These are phyloP conservation scores for Sebastes schlegelii DNA, from an alignment of 2,113 vertebrate genomes.

Conservation along the genomic window DNA sequence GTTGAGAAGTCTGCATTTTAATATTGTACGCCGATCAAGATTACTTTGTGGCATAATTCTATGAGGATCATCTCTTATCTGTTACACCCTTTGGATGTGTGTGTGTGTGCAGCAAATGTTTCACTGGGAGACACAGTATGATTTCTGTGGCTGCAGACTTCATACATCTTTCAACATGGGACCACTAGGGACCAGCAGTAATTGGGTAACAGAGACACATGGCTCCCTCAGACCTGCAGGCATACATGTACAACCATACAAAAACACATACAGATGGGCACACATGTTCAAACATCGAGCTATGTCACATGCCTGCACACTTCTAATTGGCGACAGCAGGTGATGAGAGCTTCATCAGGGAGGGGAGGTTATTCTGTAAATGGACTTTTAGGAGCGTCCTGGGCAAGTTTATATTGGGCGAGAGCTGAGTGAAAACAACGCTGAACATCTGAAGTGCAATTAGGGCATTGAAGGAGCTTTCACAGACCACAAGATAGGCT, in stretches of 20 bases:
- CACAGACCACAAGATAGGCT: conserved; percentile 66
- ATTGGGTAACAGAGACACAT: conserved; percentile 58
- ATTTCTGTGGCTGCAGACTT: conserved; percentile 40
- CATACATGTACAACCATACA: conserved; percentile 14
- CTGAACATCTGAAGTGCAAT: conserved; percentile 70
- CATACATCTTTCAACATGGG: conserved; percentile 50
- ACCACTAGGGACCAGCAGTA: conserved; percentile 54
- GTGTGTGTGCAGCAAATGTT: conserved; percentile 22
- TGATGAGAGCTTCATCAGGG: conserved; percentile 30
- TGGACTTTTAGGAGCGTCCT: conserved; percentile 47
- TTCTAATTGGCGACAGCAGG: conserved; percentile 40
- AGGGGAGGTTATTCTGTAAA: conserved; percentile 34
- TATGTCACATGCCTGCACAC: conserved; percentile 36
- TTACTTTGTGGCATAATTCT: not conserved
- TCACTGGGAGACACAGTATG: conserved; percentile 15
- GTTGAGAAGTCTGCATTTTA: not conserved
- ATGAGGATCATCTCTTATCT: not conserved
- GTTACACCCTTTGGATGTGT: not conserved
- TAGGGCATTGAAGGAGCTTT: conserved; percentile 69
- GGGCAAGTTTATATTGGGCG: conserved; percentile 59
- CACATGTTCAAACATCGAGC: conserved; percentile 43
- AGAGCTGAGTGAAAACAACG: conserved; percentile 57
- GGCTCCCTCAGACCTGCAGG: conserved; percentile 38
- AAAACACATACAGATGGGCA: conserved; percentile 34
- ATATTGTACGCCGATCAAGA: not conserved